A percentile compares a stretch with the other conserved stretches of the same genome.
phyloP scores from a whole-genome alignment of 2,888 invertebrate genomes.

The Mythimna pallens region DNA sequence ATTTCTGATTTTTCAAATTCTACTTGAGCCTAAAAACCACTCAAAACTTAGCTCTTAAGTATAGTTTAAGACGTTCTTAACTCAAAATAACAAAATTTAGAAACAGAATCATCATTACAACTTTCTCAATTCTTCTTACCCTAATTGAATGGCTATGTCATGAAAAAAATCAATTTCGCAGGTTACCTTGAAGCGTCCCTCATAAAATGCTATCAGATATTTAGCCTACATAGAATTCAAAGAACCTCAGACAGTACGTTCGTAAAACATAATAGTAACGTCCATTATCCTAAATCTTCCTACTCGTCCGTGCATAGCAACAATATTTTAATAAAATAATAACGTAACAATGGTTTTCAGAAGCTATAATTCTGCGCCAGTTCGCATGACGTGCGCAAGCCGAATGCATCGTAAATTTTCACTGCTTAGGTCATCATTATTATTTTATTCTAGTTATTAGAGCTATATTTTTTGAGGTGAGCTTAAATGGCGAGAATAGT shows the following conservation, averaged over 20 bases:
- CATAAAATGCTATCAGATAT: neutral
- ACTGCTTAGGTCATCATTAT: slow-evolving; percentile 28
- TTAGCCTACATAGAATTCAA: neutral
- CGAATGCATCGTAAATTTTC: slow-evolving; percentile 59
- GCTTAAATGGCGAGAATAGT: neutral
- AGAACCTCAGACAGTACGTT: neutral
- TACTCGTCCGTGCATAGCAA: slow-evolving; percentile 1
- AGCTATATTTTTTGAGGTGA: neutral
- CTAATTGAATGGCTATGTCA: no score
- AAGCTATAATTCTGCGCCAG: slow-evolving; percentile 35
- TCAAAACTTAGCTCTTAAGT: no score
- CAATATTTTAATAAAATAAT: slow-evolving; percentile 34
- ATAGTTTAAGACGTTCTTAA: no score
- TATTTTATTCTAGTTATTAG: slow-evolving; percentile 11
- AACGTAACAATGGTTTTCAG: slow-evolving; percentile 40
- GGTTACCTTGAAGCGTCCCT: no score
- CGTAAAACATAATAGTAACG: neutral
- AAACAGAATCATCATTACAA: no score
- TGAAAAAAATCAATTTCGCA: no score
- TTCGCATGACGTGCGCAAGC: slow-evolving; percentile 44
- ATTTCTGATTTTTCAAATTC: no score
- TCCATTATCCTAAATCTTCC: neutral
- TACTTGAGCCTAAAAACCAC: no score
- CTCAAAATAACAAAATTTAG: no score
- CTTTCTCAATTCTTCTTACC: no score